Evolutionary conservation across 1,140 invertebrate genomes (phyloP).

Genomic region (Cotesia chilonis): DNA sequence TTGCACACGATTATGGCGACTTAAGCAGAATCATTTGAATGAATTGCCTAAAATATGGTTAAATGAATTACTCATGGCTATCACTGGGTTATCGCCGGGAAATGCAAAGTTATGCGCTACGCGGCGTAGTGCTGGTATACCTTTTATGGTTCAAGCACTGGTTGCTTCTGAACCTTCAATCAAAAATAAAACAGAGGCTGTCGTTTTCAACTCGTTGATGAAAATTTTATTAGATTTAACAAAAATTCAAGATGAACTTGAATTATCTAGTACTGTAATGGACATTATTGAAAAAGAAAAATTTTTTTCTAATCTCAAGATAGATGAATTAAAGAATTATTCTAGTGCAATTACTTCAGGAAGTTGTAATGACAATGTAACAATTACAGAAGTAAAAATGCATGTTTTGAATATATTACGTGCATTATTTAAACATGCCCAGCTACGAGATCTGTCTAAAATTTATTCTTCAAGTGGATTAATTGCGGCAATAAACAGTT

Average conservation of each 20-base stretch:
- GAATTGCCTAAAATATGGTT: constrained; percentile 78
- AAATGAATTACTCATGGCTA: constrained; percentile 71
- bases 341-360: constrained; percentile 17
- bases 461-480: constrained; percentile 79
- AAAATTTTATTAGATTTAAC: constrained; percentile 55
- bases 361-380: constrained; percentile 28
- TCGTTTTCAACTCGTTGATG: constrained; percentile 73
- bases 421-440: constrained; percentile 79
- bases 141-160: constrained; percentile 87
- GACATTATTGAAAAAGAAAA: constrained; percentile 45
- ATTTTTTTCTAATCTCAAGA: constrained; percentile 46
- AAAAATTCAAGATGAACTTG: constrained; percentile 44
- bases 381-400: constrained; percentile 69
- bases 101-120: constrained; percentile 78
- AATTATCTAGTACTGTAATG: constrained; percentile 42
- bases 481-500: constrained; percentile 77
- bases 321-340: constrained; percentile 34
- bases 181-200: constrained; percentile 63
- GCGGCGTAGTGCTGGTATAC: constrained; percentile 88
- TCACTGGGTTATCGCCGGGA: constrained; percentile 64
- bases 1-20: constrained; percentile 72
- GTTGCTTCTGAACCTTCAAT: constrained; percentile 73
- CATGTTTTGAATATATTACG: constrained; percentile 89
- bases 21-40: constrained; percentile 63
- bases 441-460: constrained; percentile 77